These are phyloP conservation scores for Fukomys damarensis DNA, from an alignment of 2,113 vertebrate genomes.

Conservation along the genomic window DNA sequence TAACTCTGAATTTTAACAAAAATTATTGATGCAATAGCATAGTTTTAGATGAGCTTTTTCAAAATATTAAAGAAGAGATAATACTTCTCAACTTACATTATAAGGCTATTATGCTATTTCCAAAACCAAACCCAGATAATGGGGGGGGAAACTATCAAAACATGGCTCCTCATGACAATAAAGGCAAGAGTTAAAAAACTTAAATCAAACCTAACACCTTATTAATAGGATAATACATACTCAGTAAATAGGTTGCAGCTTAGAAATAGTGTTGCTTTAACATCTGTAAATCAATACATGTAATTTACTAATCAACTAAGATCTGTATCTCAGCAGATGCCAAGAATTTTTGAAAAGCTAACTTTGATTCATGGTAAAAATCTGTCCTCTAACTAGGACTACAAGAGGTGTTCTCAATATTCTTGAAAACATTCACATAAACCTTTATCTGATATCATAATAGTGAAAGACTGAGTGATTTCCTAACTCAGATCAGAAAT, in stretches of 20 bases:
- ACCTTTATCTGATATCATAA: background rate
- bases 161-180: background rate
- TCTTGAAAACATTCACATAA: background rate
- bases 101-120: background rate
- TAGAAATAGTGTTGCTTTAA: background rate
- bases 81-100: background rate
- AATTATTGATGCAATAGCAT: background rate
- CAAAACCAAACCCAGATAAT: background rate
- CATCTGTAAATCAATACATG: background rate
- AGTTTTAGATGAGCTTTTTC: background rate
- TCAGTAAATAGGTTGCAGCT: background rate
- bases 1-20: background rate
- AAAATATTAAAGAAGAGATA: background rate
- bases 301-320: background rate
- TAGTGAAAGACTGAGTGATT: background rate
- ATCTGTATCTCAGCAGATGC: background rate
- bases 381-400: background rate
- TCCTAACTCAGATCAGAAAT: background rate
- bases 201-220: background rate
- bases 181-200: background rate
- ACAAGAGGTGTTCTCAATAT: background rate
- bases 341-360: background rate
- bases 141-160: background rate
- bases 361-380: background rate
- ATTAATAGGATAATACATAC: background rate